Evolutionary conservation across 1,140 invertebrate species (phyloP).

Genomic region (Drosophila ananassae): DNA sequence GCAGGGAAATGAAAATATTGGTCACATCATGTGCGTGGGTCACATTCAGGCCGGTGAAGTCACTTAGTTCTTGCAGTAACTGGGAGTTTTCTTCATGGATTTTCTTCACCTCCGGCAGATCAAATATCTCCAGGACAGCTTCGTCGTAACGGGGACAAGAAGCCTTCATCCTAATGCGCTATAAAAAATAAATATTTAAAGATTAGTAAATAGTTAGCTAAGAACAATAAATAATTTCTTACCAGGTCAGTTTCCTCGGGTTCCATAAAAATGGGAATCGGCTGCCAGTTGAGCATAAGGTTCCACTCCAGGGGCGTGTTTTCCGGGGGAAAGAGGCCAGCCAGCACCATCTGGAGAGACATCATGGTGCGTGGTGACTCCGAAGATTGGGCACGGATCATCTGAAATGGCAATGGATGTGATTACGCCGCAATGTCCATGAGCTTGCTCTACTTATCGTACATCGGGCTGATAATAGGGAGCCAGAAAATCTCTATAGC

Average conservation of each 20-base stretch:
- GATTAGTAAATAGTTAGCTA: background rate
- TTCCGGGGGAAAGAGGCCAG: conserved; percentile 88
- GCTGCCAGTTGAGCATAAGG: conserved; percentile 88
- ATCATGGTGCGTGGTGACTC: conserved; percentile 90
- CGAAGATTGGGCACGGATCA: conserved; percentile 88
- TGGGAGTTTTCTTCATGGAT: conserved; percentile 84
- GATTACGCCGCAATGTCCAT: conserved; percentile 2
- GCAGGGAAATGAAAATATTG: conserved; percentile 87
- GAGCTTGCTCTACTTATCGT: conserved; percentile 29
- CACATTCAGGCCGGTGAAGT: conserved; percentile 85
- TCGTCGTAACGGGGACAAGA: conserved; percentile 86
- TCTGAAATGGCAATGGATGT: conserved; percentile 30
- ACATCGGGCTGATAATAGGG: conserved; percentile 86
- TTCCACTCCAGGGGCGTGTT: conserved; percentile 86
- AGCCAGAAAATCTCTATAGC: conserved; percentile 87
- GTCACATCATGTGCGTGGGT: conserved; percentile 86
- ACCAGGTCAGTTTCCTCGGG: conserved; percentile 85
- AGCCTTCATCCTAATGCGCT: conserved; percentile 84
- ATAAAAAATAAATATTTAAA: background rate
- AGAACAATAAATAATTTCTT: background rate
- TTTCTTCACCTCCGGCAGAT: conserved; percentile 84
- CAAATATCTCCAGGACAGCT: conserved; percentile 84
- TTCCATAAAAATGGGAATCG: conserved; percentile 89
- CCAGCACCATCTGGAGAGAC: conserved; percentile 89
- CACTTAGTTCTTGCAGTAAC: conserved; percentile 85